A percentile compares a stretch with the other conserved stretches of the same genome.
Conservation (phyloP, 2,888 invertebrate species). For the Resseliella maxima region DNA sequence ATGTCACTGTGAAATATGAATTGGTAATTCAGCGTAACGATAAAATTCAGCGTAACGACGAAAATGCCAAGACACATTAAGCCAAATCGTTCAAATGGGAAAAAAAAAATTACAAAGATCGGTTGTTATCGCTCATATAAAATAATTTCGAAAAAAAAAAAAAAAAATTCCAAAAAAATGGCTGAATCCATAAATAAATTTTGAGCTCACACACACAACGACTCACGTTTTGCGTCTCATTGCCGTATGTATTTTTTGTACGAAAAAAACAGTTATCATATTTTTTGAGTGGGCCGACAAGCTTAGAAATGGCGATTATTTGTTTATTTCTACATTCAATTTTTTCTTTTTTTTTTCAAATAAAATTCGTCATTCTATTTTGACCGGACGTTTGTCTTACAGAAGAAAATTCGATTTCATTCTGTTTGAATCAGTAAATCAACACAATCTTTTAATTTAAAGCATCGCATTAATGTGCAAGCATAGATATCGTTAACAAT, state of each 20-base stretch:
- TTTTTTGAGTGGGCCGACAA: not conserved
- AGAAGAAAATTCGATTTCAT: not conserved
- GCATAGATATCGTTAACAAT: not conserved
- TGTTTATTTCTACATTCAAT: too few relatives aligned
- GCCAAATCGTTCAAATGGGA: too few relatives aligned
- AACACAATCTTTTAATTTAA: not conserved
- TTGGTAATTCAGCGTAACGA: too few relatives aligned
- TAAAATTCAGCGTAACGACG: too few relatives aligned
- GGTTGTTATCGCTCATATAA: not conserved
- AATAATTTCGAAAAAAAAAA: not conserved
- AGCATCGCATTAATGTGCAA: not conserved
- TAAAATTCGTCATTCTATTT: not conserved
- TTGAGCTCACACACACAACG: not conserved
- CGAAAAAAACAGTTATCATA: not conserved
- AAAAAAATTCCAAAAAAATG: not conserved
- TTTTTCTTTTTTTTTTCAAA: not conserved
- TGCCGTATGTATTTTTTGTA: not conserved
- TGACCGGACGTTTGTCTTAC: not conserved
- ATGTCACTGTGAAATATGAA: too few relatives aligned
- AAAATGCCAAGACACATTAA: too few relatives aligned
- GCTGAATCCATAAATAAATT: slow-evolving; percentile 7
- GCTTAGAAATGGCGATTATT: not conserved
- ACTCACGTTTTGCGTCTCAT: not conserved
- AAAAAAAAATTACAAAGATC: not conserved
- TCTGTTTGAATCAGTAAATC: too few relatives aligned